Conservation (phyloP, 2,888 invertebrate species). For the Tholera decimalis region DNA sequence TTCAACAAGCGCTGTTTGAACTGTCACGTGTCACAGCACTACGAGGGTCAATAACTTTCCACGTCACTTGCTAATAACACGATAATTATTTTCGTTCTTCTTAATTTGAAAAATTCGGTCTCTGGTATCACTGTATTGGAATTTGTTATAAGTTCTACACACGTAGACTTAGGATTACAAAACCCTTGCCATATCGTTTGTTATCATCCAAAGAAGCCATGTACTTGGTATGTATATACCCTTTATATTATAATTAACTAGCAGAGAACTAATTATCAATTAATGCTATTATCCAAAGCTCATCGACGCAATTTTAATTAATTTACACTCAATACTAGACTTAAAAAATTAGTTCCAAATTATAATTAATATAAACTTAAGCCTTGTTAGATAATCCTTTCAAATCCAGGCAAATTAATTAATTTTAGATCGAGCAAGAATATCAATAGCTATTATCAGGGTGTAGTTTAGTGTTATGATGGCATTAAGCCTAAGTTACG, state of each 20-base stretch:
- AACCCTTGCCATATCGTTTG: no score
- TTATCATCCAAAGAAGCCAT: no score
- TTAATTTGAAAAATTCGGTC: no score
- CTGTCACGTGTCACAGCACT: no score
- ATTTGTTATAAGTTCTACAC: no score
- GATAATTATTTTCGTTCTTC: no score
- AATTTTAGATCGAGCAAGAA: constrained; percentile 36
- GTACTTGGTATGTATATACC: no score
- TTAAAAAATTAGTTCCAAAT: constrained; percentile 24
- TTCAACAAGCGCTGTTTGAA: no score
- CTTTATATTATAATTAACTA: not conserved
- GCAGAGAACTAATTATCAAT: not conserved
- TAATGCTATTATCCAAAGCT: not conserved
- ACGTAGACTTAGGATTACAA: no score
- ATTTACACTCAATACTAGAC: constrained; percentile 10
- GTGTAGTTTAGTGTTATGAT: constrained; percentile 28
- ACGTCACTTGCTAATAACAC: no score
- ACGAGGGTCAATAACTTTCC: no score
- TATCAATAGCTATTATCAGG: constrained; percentile 31
- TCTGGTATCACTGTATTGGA: no score
- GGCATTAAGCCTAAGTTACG: constrained; percentile 38
- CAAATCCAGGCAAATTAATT: constrained; percentile 48
- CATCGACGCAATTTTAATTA: not conserved
- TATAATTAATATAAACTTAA: constrained; percentile 14
- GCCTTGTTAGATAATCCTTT: constrained; percentile 43